phyloP scores from a whole-genome alignment of 2,113 vertebrate genomes.

The Ia io region DNA sequence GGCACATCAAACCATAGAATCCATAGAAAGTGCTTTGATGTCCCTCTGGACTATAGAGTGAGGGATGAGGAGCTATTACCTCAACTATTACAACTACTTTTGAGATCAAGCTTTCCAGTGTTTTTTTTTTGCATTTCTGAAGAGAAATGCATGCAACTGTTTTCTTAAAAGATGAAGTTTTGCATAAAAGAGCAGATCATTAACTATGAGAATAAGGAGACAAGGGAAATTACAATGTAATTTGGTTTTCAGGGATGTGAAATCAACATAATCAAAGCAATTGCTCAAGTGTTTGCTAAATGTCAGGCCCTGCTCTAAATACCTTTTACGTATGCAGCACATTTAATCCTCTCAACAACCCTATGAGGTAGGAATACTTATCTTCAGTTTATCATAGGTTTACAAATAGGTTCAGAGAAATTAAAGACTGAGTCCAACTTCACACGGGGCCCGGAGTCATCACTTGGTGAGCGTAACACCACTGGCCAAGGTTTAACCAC shows the following conservation, averaged over 20 bases:
- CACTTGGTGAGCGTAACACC: background rate
- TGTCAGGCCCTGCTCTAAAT: background rate
- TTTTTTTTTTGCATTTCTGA: background rate
- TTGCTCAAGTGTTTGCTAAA: background rate
- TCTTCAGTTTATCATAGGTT: background rate
- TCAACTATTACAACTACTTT: background rate
- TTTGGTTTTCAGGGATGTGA: background rate
- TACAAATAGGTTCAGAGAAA: background rate
- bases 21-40: background rate
- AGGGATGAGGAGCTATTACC: background rate
- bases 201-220: background rate
- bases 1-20: background rate
- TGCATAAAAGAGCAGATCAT: conserved; percentile 5
- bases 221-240: background rate
- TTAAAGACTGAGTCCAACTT: background rate
- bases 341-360: background rate
- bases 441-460: background rate
- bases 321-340: background rate
- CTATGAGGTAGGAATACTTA: background rate
- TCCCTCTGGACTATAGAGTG: background rate
- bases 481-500: background rate
- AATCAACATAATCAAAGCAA: background rate
- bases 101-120: background rate
- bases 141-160: conserved; percentile 6
- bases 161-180: conserved; percentile 17